Evolutionary conservation across 2,113 vertebrate species (phyloP).

Genomic region (Mustela lutreola): DNA sequence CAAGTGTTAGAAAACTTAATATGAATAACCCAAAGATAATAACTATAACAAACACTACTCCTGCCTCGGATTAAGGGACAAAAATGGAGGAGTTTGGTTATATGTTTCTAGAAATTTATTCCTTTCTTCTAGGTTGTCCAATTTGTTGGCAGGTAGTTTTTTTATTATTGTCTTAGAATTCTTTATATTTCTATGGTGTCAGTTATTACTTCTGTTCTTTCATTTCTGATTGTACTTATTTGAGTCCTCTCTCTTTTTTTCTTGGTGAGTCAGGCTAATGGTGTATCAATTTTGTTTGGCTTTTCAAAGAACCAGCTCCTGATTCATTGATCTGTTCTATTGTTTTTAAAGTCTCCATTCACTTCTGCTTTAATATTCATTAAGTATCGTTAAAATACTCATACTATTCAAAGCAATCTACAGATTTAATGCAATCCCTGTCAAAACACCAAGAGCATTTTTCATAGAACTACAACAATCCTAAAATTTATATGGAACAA

Average conservation of each 20-base stretch:
- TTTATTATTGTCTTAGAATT: too few relatives aligned
- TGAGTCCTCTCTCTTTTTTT: not conserved
- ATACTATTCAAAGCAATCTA: not conserved
- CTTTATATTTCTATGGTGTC: too few relatives aligned
- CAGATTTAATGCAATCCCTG: not conserved
- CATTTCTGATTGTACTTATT: too few relatives aligned
- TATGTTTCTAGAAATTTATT: too few relatives aligned
- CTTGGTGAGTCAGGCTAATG: not conserved
- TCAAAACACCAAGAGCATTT: not conserved
- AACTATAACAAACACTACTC: not conserved
- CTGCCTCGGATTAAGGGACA: not conserved
- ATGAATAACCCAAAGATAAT: not conserved
- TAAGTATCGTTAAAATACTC: not conserved
- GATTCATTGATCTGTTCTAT: not conserved
- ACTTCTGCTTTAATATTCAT: not conserved
- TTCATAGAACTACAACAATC: not conserved
- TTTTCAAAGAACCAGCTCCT: not conserved
- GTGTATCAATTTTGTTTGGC: not conserved
- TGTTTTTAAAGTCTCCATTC: not conserved
- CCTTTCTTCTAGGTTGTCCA: too few relatives aligned
- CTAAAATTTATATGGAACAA: not conserved
- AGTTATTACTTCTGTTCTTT: too few relatives aligned
- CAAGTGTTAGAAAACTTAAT: not conserved
- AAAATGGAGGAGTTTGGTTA: not conserved
- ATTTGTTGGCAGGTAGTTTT: too few relatives aligned